Base-by-base conservation (phyloP, 2,113 vertebrate genomes). In the Ovis canadensis region DNA sequence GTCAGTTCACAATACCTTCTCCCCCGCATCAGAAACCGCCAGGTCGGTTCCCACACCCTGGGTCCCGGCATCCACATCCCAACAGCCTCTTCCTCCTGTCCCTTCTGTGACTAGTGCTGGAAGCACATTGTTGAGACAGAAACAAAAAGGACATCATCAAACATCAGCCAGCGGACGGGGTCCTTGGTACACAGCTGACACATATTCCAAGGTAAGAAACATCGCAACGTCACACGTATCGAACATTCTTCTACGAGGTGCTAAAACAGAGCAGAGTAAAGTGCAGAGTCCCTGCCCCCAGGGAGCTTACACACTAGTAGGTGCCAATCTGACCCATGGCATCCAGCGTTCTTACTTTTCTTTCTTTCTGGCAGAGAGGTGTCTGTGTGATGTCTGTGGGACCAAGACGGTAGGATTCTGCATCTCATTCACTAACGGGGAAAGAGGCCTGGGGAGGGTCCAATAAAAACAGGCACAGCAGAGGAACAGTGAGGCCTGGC, bases 1-100 rank as follows among this genome's bases (percentile, higher is more conserved):
- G 93, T 4, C 5, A 0, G 45, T 98, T 96, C 96, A 98, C 94
- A 93, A 71, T 99, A 99, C 99, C 99, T 99, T 98, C 93, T 99
- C 96, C 89, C 98, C 98, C 33, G 96, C 83, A 95, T 7, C 90
- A 91, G 96, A 67, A 96, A 54, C 87, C 17, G 97, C 67, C 81
- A 92, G 81, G 98, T 98, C 91, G 60, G 98, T 98, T 92, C 97
- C 97, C 96, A 97, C 78, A 90, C 97, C 98, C 92, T 93, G 94
- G 92, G 83, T 78, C 92, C 82, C 78, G 8, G 93, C 64, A 74
- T 98, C 36, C 0, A 96, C 54, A 97, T 99, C 98, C 95, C 96
- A 96, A 85, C 98, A 98, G 88, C 98, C 98, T 94, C 98, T 98
- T 90, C 21, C 93, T 98, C 96, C 98, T 95, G 97, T 98, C 93